Evolutionary conservation across 2,797 vertebrate genomes (phyloP).

Genomic region (Oreochromis mossambicus): DNA sequence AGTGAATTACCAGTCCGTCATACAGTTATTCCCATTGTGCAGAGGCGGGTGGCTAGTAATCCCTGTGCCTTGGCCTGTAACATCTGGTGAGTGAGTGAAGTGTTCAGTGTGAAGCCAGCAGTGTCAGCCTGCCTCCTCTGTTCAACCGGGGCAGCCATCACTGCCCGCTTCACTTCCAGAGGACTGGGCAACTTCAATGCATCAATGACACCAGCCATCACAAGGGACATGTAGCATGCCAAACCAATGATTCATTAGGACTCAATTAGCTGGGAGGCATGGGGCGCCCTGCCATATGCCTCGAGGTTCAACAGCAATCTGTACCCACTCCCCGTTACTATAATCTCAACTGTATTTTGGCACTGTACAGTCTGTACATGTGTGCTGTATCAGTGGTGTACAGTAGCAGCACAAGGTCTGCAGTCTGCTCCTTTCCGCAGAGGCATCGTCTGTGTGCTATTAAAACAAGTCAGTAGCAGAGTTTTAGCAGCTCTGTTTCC

Average conservation of each 20-base stretch:
- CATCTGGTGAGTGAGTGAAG: conserved; percentile 62
- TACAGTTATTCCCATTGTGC: conserved; percentile 59
- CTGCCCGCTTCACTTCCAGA: conserved; percentile 49
- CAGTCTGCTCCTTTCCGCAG: conserved; percentile 12
- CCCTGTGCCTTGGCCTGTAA: conserved; percentile 40
- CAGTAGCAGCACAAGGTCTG: background rate
- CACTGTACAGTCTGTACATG: conserved; percentile 11
- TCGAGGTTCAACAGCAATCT: conserved; percentile 58
- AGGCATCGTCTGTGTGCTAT: conserved; percentile 20
- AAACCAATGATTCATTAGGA: conserved; percentile 78
- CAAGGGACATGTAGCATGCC: conserved; percentile 62
- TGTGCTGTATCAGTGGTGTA: conserved; percentile 5
- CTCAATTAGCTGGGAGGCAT: conserved; percentile 71
- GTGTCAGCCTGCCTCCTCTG: conserved; percentile 26
- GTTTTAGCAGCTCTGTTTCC: conserved; percentile 47
- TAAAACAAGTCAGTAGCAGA: conserved; percentile 29
- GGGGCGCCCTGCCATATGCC: conserved; percentile 70
- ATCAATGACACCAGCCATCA: conserved; percentile 68
- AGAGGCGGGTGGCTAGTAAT: conserved; percentile 28
- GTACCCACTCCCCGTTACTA: conserved; percentile 47
- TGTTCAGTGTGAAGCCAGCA: conserved; percentile 26
- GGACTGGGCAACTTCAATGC: conserved; percentile 59
- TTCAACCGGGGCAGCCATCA: conserved; percentile 33
- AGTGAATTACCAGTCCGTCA: conserved; percentile 49
- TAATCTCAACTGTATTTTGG: conserved; percentile 42